Evolutionary conservation across 2,113 vertebrate species (phyloP).

Genomic region (Athene noctua): DNA sequence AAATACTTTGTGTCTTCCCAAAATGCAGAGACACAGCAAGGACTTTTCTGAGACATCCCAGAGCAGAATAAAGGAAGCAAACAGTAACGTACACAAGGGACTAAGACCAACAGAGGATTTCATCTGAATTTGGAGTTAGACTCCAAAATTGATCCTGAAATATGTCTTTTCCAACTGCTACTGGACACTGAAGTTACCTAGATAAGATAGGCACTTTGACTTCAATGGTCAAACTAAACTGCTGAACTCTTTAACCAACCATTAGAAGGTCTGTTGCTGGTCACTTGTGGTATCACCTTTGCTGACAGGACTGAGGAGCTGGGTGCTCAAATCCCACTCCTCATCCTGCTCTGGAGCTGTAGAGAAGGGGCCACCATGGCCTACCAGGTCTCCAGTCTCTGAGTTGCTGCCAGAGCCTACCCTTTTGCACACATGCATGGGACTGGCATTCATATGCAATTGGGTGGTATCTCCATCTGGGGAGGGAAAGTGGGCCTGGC

Average conservation of each 20-base stretch:
- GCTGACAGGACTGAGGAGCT: neutral
- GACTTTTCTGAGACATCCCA: accelerated
- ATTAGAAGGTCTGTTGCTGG: neutral
- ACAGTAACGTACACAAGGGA: neutral
- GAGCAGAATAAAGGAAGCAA: neutral
- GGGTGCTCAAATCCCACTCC: neutral
- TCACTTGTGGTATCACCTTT: neutral
- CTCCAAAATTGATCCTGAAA: neutral
- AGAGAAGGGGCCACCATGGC: neutral
- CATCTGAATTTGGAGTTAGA: neutral
- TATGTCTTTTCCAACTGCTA: neutral
- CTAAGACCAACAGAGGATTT: neutral
- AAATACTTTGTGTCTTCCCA: neutral
- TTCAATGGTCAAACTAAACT: neutral
- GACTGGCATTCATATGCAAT: neutral
- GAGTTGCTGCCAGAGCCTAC: neutral
- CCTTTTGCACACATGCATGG: accelerated
- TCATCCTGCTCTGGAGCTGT: neutral
- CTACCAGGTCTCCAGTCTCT: neutral
- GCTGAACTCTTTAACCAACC: neutral
- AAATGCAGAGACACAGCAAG: neutral
- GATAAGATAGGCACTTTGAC: neutral
- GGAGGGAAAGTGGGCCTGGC: neutral
- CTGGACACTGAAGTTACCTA: neutral
- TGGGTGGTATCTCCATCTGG: neutral